Conservation (phyloP, 2,888 invertebrate species). For the Hyalella azteca region DNA sequence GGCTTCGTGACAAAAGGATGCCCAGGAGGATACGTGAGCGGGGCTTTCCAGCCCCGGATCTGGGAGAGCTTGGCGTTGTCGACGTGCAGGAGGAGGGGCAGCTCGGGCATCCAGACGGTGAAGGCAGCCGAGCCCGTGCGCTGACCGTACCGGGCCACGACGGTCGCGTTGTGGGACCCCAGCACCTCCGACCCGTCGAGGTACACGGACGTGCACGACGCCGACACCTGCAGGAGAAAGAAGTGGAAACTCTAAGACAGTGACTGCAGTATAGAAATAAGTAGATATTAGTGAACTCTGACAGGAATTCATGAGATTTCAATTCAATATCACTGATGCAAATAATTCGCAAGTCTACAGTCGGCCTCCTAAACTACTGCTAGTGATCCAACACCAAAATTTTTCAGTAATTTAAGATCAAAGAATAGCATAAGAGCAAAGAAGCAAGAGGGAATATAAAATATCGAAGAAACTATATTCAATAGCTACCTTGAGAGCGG, state of each 20-base stretch:
- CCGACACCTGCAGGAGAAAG: slow-evolving; percentile 78
- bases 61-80: slow-evolving; percentile 88
- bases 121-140: slow-evolving; percentile 77
- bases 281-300: too few relatives aligned
- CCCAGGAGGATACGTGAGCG: slow-evolving; percentile 70
- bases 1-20: slow-evolving; percentile 65
- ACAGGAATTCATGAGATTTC: too few relatives aligned
- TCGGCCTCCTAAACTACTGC: too few relatives aligned
- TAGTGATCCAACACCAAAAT: too few relatives aligned
- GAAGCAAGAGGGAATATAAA: too few relatives aligned
- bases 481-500: slow-evolving; percentile 89
- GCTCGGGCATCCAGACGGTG: slow-evolving; percentile 96
- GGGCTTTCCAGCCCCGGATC: slow-evolving; percentile 92
- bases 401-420: too few relatives aligned
- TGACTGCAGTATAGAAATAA: background rate
- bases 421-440: too few relatives aligned
- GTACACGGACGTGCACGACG: slow-evolving; percentile 94
- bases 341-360: too few relatives aligned
- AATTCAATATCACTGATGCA: too few relatives aligned
- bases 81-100: slow-evolving; percentile 87
- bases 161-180: slow-evolving; percentile 92
- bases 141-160: slow-evolving; percentile 88
- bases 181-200: slow-evolving; percentile 94
- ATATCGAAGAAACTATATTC: too few relatives aligned
- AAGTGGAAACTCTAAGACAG: background rate